A percentile compares a stretch with the other conserved stretches of the same genome.
Conservation (phyloP, 2,888 invertebrate species). For the Andricus quercusramuli region DNA sequence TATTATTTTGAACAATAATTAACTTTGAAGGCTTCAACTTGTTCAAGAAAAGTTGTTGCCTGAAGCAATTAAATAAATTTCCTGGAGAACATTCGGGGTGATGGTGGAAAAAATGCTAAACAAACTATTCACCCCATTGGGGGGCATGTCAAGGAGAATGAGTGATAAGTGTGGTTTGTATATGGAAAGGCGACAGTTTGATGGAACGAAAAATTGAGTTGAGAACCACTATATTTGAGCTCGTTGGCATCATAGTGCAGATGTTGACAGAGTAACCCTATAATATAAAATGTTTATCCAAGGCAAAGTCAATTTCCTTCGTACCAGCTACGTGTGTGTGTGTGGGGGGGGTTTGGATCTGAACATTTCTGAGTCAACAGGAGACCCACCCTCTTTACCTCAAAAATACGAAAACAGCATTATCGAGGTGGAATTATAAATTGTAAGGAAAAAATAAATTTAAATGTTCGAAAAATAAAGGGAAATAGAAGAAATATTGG, state of each 20-base stretch:
- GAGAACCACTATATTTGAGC: conserved; percentile 53
- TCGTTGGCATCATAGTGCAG: conserved; percentile 53
- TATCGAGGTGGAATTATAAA: conserved; percentile 20
- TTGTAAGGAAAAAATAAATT: background rate
- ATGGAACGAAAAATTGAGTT: conserved; percentile 54
- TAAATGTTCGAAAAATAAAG: background rate
- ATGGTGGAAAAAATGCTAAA: background rate
- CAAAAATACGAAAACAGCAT: conserved; percentile 18
- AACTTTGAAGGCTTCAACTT: no score
- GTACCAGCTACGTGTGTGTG: conserved; percentile 46
- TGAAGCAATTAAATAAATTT: background rate
- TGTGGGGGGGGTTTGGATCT: conserved; percentile 47
- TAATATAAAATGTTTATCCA: conserved; percentile 63
- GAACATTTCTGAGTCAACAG: conserved; percentile 55
- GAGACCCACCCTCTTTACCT: conserved; percentile 34
- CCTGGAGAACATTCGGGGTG: background rate
- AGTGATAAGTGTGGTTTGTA: conserved; percentile 22
- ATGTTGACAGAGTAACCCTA: conserved; percentile 63
- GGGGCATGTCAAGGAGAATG: background rate
- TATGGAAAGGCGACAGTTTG: conserved; percentile 28
- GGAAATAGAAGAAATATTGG: background rate
- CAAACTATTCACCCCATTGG: background rate
- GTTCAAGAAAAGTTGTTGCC: no score
- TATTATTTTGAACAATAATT: no score
- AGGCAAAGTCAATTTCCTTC: conserved; percentile 59